These are phyloP conservation scores for Lamellibrachia columna DNA, from an alignment of 2,888 invertebrate species.

Conservation along the genomic window DNA sequence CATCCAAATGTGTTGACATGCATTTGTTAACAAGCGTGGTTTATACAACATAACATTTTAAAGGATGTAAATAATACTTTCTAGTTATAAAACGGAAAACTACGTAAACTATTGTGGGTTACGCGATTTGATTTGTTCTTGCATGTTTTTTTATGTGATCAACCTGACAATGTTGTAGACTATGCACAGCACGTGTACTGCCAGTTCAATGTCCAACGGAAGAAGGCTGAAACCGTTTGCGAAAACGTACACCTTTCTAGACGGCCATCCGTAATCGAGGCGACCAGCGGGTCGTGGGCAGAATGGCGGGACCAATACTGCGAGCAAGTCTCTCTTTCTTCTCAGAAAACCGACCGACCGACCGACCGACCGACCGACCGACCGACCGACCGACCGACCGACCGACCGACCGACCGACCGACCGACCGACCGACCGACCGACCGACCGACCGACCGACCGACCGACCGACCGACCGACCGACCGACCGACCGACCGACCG, in stretches of 20 bases:
- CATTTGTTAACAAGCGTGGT: too few relatives aligned
- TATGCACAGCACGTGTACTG: background rate
- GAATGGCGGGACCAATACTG: background rate
- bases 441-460: constrained; percentile 29
- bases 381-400: background rate
- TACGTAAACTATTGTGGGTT: too few relatives aligned
- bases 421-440: constrained; percentile 27
- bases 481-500: constrained; percentile 28
- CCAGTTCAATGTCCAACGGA: background rate
- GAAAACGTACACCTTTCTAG: background rate
- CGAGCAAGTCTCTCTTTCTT: background rate
- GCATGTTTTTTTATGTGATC: too few relatives aligned
- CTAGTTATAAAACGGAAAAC: too few relatives aligned
- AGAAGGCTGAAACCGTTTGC: background rate
- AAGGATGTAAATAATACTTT: too few relatives aligned
- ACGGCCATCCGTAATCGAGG: background rate
- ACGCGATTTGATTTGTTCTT: too few relatives aligned
- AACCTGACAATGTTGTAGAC: background rate
- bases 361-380: too few relatives aligned
- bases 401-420: constrained; percentile 27
- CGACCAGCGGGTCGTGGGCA: background rate
- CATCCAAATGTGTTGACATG: too few relatives aligned
- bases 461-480: constrained; percentile 30
- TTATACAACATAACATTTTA: too few relatives aligned
- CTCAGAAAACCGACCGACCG: background rate